These are phyloP conservation scores for Drosophila neocordata DNA, from an alignment of 1,140 invertebrate species.

Conservation along the genomic window DNA sequence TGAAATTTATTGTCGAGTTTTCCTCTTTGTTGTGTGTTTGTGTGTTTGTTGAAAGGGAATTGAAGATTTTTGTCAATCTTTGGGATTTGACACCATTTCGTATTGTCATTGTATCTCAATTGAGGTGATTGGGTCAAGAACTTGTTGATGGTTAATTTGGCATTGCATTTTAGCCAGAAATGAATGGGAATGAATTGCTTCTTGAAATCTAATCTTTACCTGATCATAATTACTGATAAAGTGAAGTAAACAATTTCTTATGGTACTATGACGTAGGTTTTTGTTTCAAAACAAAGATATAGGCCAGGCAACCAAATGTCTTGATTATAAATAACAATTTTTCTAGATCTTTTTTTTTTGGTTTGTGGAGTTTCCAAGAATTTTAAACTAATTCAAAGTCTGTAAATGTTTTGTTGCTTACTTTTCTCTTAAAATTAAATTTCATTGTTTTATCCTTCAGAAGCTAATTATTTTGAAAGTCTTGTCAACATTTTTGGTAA, in stretches of 20 bases:
- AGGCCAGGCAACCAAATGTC: background rate
- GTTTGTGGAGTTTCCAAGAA: background rate
- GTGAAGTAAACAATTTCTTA: slow-evolving; percentile 4
- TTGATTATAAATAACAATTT: background rate
- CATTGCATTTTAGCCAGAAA: slow-evolving; percentile 10
- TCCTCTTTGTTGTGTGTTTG: no score
- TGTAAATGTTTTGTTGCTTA: background rate
- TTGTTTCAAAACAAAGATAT: background rate
- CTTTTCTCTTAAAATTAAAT: no score
- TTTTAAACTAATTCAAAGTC: background rate
- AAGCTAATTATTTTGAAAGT: no score
- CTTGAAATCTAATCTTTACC: background rate
- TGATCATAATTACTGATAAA: background rate
- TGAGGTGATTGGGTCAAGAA: slow-evolving; percentile 58
- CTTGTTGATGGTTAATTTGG: slow-evolving; percentile 20
- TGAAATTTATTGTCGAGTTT: slow-evolving; percentile 6
- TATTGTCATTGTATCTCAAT: slow-evolving; percentile 9
- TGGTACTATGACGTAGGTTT: background rate
- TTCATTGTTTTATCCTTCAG: no score
- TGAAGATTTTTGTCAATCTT: slow-evolving; percentile 39
- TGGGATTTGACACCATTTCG: slow-evolving; percentile 40
- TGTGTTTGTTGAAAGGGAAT: background rate
- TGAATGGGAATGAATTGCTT: slow-evolving; percentile 4
- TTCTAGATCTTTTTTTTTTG: background rate
- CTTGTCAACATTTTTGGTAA: no score